A percentile compares a stretch with the other conserved stretches of the same genome.
phyloP scores from a whole-genome alignment of 2,797 vertebrate genomes.

The Anguilla obscura region DNA sequence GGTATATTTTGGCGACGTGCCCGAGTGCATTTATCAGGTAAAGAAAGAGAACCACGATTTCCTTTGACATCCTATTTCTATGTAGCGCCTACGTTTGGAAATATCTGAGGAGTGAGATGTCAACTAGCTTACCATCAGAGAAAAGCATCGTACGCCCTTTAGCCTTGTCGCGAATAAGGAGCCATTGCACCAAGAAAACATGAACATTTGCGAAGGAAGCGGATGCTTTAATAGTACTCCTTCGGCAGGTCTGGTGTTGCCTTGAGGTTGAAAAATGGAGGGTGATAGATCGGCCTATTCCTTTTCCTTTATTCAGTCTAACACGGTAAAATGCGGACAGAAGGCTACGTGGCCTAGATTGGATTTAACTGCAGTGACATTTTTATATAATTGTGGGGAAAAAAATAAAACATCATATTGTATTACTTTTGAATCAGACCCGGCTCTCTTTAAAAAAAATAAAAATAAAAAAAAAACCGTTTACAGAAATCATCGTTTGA shows the following conservation, averaged over 20 bases:
- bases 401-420: not conserved
- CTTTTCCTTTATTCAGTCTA: conserved; percentile 49
- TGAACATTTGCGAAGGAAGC: conserved; percentile 42
- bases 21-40: not conserved
- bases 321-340: conserved; percentile 50
- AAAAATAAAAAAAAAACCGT: not conserved
- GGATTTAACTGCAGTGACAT: conserved; percentile 23
- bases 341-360: conserved; percentile 44
- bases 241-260: conserved; percentile 51
- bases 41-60: not conserved
- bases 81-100: not conserved
- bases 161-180: conserved; percentile 41
- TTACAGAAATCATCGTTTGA: not conserved
- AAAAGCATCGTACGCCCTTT: conserved; percentile 19
- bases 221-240: conserved; percentile 41
- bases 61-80: not conserved
- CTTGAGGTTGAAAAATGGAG: conserved; percentile 61
- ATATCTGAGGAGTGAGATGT: not conserved
- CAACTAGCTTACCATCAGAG: not conserved
- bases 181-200: conserved; percentile 38
- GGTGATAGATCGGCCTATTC: conserved; percentile 55
- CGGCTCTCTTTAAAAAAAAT: not conserved
- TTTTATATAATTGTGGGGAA: not conserved
- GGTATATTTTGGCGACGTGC: not conserved
- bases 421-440: not conserved